A percentile compares a stretch with the other conserved stretches of the same genome.
Conservation (phyloP, 2,113 vertebrate species). For the Megaceryle torquata region DNA sequence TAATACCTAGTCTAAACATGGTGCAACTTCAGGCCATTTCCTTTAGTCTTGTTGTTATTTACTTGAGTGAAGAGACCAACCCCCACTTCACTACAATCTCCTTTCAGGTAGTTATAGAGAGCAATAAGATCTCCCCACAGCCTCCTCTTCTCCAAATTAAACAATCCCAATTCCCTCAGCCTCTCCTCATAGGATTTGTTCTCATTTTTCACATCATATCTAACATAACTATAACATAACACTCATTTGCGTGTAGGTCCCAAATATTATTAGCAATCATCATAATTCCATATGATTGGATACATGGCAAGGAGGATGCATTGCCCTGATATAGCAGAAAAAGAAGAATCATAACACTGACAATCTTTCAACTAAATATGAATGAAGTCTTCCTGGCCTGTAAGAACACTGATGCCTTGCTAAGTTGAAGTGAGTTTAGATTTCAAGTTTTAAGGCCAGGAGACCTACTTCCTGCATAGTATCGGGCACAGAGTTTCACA, state of each 20-base stretch:
- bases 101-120: too few relatives aligned
- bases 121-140: too few relatives aligned
- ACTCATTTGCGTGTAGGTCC: not conserved
- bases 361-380: not conserved
- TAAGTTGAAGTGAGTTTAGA: not conserved
- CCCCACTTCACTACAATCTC: too few relatives aligned
- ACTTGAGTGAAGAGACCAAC: too few relatives aligned
- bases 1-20: too few relatives aligned
- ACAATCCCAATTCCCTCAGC: too few relatives aligned
- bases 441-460: not conserved
- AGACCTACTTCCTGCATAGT: not conserved
- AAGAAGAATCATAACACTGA: not conserved
- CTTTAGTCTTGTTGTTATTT: too few relatives aligned
- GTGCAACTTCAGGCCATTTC: too few relatives aligned
- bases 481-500: accelerated
- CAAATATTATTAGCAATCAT: not conserved
- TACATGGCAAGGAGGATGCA: not conserved
- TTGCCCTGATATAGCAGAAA: not conserved
- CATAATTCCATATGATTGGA: not conserved
- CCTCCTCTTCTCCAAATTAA: too few relatives aligned
- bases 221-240: not conserved
- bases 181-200: too few relatives aligned
- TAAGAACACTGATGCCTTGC: not conserved
- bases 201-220: not conserved
- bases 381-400: not conserved